Evolutionary conservation across 2,888 invertebrate genomes (phyloP).

Genomic region (Aphodius granarius): DNA sequence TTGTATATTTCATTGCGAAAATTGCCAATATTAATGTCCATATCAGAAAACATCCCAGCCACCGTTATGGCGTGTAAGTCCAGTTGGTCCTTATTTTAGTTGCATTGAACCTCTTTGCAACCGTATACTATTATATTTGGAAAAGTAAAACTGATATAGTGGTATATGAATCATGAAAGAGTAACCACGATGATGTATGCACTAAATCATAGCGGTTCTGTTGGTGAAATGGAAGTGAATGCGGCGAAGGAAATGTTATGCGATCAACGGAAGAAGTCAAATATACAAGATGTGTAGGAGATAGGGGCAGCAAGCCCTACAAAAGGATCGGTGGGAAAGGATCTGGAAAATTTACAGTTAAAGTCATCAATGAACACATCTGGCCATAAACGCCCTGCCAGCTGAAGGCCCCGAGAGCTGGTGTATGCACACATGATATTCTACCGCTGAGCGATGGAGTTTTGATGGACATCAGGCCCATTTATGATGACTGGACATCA

Average conservation of each 20-base stretch:
- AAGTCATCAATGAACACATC: neutral
- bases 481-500: slow-evolving; percentile 17
- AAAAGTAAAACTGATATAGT: slow-evolving; percentile 27
- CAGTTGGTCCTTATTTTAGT: too few relatives aligned
- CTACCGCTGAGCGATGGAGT: slow-evolving; percentile 14
- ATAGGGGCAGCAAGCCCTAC: too few relatives aligned
- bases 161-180: slow-evolving; percentile 30
- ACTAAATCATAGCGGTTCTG: slow-evolving; percentile 30
- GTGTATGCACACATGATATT: slow-evolving; percentile 18
- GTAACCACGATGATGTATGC: slow-evolving; percentile 30
- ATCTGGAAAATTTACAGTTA: slow-evolving; percentile 6
- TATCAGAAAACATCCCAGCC: too few relatives aligned
- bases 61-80: too few relatives aligned
- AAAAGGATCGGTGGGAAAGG: slow-evolving; percentile 4
- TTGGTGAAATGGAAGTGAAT: slow-evolving; percentile 33
- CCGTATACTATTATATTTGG: too few relatives aligned
- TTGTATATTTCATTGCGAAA: too few relatives aligned
- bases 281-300: too few relatives aligned
- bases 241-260: slow-evolving; percentile 20
- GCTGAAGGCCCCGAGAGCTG: slow-evolving; percentile 16
- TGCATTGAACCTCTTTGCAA: too few relatives aligned
- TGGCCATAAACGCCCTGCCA: too few relatives aligned
- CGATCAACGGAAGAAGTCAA: too few relatives aligned
- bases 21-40: too few relatives aligned
- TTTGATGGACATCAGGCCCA: slow-evolving; percentile 15